A percentile compares a stretch with the other conserved stretches of the same genome.
Evolutionary conservation across 2,113 vertebrate species (phyloP).

Genomic region (Myotis lucifugus): DNA sequence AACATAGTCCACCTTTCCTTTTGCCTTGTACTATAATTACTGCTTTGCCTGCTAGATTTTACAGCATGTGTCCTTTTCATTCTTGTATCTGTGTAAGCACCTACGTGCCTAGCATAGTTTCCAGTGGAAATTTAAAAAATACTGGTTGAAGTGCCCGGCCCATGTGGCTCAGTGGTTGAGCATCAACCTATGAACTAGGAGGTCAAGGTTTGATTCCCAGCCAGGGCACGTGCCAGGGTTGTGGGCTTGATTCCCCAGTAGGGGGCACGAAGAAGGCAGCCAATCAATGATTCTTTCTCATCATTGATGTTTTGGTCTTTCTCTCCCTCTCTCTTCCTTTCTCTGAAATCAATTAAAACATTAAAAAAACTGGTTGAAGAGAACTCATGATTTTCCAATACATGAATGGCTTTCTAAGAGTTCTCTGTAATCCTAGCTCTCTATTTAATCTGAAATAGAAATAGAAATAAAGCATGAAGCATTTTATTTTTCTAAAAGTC

Average conservation of each 20-base stretch:
- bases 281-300: too few species aligned
- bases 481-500: conserved; percentile 9
- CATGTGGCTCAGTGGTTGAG: too few species aligned
- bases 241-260: too few species aligned
- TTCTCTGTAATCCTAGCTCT: not conserved
- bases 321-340: too few species aligned
- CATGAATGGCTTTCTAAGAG: not conserved
- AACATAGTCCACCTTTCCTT: not conserved
- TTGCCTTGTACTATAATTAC: not conserved
- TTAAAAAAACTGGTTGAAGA: not conserved
- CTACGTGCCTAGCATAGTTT: not conserved
- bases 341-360: too few species aligned
- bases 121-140: not conserved
- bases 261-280: too few species aligned
- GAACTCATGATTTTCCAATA: not conserved
- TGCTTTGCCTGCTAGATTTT: not conserved
- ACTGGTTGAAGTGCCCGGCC: not conserved
- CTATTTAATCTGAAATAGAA: not conserved
- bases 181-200: too few species aligned
- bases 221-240: too few species aligned
- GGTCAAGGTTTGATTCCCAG: too few species aligned
- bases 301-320: too few species aligned
- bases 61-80: not conserved
- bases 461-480: not conserved
- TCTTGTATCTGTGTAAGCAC: not conserved